phyloP scores from a whole-genome alignment of 1,140 invertebrate genomes.

The Drosophila pseudoananassae region DNA sequence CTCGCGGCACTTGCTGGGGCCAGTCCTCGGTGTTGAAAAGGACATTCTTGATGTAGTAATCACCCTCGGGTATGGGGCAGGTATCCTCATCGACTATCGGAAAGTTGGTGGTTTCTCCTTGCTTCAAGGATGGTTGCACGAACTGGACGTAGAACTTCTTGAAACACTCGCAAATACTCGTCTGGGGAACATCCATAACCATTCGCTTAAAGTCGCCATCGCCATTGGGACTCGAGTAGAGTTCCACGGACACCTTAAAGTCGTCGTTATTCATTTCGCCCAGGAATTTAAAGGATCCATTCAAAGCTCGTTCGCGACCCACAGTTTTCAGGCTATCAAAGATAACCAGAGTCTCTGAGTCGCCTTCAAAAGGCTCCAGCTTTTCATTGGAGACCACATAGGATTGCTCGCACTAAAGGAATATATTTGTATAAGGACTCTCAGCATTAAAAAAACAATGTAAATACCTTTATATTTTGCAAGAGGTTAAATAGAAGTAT shows the following conservation, averaged over 20 bases:
- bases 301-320: constrained; percentile 62
- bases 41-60: constrained; percentile 65
- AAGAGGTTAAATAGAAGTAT: constrained; percentile 35
- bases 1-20: constrained; percentile 74
- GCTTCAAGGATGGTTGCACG: constrained; percentile 63
- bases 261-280: constrained; percentile 74
- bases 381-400: constrained; percentile 72
- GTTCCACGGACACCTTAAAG: constrained; percentile 73
- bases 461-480: constrained; percentile 36
- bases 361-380: constrained; percentile 68
- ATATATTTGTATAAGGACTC: not conserved
- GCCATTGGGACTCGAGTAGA: constrained; percentile 69
- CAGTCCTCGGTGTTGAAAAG: constrained; percentile 70
- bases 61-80: constrained; percentile 70
- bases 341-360: constrained; percentile 59
- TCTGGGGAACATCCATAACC: constrained; percentile 74
- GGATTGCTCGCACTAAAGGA: constrained; percentile 59
- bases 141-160: constrained; percentile 79
- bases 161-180: constrained; percentile 73
- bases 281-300: constrained; percentile 60
- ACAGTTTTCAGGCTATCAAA: constrained; percentile 58
- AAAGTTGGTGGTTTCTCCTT: constrained; percentile 70
- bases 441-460: no score
- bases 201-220: constrained; percentile 76
- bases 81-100: constrained; percentile 64